phyloP scores from a whole-genome alignment of 1,140 invertebrate species.

The Euborellia annulipes region DNA sequence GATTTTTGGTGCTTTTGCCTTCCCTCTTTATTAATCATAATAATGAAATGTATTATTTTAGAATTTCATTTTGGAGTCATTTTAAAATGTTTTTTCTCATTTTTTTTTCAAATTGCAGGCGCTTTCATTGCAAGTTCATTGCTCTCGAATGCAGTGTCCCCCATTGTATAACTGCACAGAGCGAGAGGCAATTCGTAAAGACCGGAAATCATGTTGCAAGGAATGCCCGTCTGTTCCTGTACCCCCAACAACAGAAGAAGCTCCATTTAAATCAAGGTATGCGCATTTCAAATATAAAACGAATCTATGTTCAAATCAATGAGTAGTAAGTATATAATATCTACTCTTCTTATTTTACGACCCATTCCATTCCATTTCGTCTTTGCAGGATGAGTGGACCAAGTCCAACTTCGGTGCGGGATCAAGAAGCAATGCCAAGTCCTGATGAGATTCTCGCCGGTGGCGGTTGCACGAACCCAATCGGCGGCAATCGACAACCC shows the following conservation, averaged over 20 bases:
- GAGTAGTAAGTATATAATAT: slow-evolving; percentile 14
- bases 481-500: neutral
- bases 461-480: slow-evolving; percentile 18
- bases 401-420: slow-evolving; percentile 12
- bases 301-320: slow-evolving; percentile 11
- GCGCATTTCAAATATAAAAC: slow-evolving; percentile 23
- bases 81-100: too few relatives aligned
- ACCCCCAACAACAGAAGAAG: neutral
- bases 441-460: slow-evolving; percentile 11
- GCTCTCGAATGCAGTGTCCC: slow-evolving; percentile 55
- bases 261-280: too few relatives aligned
- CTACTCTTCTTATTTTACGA: too few relatives aligned
- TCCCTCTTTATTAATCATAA: too few relatives aligned
- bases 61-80: too few relatives aligned
- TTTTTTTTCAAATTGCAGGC: too few relatives aligned
- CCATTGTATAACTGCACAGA: slow-evolving; percentile 47
- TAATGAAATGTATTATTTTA: too few relatives aligned
- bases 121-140: slow-evolving; percentile 51
- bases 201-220: slow-evolving; percentile 62
- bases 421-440: slow-evolving; percentile 16
- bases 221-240: slow-evolving; percentile 46
- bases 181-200: slow-evolving; percentile 46
- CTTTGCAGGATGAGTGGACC: slow-evolving; percentile 11
- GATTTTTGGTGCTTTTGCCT: too few relatives aligned
- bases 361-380: neutral